Percentiles rank a stretch among this genome's conserved stretches.
phyloP scores from a whole-genome alignment of 2,113 vertebrate species.

The Isurus oxyrinchus region DNA sequence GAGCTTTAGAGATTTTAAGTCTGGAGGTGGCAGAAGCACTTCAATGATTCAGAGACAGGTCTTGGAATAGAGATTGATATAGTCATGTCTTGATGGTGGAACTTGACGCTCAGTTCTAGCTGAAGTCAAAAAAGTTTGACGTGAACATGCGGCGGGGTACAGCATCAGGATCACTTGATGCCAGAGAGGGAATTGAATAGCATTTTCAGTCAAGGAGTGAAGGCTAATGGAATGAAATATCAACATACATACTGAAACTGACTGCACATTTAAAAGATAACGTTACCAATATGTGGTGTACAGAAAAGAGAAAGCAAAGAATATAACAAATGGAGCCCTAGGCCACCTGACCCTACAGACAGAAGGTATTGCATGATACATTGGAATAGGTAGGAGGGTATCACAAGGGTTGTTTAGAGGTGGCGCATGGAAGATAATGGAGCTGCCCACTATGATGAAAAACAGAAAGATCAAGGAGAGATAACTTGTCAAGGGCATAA shows the following conservation, averaged over 20 bases:
- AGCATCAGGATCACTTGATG: too few relatives aligned
- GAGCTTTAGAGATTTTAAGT: background rate
- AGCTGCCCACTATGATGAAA: background rate
- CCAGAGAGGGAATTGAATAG: too few relatives aligned
- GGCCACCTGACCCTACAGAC: too few relatives aligned
- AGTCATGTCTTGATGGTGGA: background rate
- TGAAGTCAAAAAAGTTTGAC: background rate
- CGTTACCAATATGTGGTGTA: too few relatives aligned
- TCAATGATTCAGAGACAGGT: background rate
- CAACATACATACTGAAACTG: background rate
- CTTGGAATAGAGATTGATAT: background rate
- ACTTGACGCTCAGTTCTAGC: background rate
- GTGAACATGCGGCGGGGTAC: background rate
- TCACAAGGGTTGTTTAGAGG: too few relatives aligned
- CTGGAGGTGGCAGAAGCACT: background rate
- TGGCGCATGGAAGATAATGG: background rate
- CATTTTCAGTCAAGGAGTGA: too few relatives aligned
- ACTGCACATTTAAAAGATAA: background rate
- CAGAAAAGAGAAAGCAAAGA: too few relatives aligned
- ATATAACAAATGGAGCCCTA: too few relatives aligned
- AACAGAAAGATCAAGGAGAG: background rate
- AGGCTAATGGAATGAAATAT: too few relatives aligned
- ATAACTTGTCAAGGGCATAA: background rate
- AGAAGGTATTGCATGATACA: too few relatives aligned
- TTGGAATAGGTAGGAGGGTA: too few relatives aligned